These are phyloP conservation scores for Sanderia malayensis DNA, from an alignment of 30 jellyfish, hydroid and myxozoan species.

Conservation along the genomic window DNA sequence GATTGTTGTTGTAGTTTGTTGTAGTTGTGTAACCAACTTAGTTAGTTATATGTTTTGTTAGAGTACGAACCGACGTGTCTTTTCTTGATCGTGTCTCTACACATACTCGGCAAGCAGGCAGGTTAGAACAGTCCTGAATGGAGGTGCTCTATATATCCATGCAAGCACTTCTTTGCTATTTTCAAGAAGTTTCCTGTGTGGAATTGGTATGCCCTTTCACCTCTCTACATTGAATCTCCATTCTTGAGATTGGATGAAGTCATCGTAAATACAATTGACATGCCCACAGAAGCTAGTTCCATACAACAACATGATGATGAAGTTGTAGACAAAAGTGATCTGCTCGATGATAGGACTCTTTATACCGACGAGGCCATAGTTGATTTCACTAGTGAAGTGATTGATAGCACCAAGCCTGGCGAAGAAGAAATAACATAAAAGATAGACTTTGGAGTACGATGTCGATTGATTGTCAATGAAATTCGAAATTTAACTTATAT, in stretches of 20 bases:
- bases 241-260: conserved; percentile 26
- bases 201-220: conserved; percentile 27
- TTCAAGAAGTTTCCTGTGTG: conserved; percentile 8
- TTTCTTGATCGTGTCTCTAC: too few relatives aligned
- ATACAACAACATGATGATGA: conserved; percentile 1
- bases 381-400: neutral
- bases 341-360: neutral
- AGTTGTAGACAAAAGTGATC: conserved; percentile 26
- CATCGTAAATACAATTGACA: conserved; percentile 7
- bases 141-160: conserved; percentile 14
- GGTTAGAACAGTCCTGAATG: too few relatives aligned
- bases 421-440: neutral
- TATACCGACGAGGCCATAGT: neutral
- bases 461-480: neutral
- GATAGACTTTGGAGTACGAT: neutral
- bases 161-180: conserved; percentile 31
- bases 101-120: too few relatives aligned
- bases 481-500: neutral
- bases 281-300: neutral
- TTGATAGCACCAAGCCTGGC: neutral
- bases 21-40: too few relatives aligned
- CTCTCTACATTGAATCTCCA: conserved; percentile 31
- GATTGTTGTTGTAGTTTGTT: too few relatives aligned
- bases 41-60: too few relatives aligned
- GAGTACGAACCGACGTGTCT: too few relatives aligned